A percentile compares a stretch with the other conserved stretches of the same genome.
Evolutionary conservation across 23 tunicate genomes (phyloP).

Genomic region (Styela plicata): DNA sequence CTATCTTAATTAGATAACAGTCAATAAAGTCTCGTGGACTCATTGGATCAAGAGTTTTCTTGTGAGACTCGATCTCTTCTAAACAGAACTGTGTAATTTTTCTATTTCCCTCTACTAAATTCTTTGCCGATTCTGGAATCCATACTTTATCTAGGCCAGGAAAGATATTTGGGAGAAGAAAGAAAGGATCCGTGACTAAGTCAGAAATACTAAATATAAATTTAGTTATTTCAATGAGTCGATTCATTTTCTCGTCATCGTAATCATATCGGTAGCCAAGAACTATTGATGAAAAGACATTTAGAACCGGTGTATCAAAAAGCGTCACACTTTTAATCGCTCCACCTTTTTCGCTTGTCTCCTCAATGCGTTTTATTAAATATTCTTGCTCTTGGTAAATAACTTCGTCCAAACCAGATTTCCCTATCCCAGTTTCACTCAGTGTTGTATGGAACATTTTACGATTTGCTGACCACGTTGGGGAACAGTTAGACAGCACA

Average conservation of each 20-base stretch:
- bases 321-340: not conserved
- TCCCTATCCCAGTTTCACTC: slow-evolving; percentile 16
- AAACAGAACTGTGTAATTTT: too few species aligned
- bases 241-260: not conserved
- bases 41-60: slow-evolving; percentile 8
- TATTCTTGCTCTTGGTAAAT: slow-evolving; percentile 8
- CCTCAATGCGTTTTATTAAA: slow-evolving; percentile 7
- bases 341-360: not conserved
- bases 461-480: slow-evolving; percentile 37
- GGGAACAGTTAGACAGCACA: slow-evolving; percentile 24
- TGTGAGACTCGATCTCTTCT: too few species aligned
- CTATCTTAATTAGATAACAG: slow-evolving; percentile 7
- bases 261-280: slow-evolving; percentile 8
- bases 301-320: slow-evolving; percentile 20
- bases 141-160: slow-evolving; percentile 16
- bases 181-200: too few species aligned
- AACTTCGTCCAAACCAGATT: not conserved
- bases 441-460: slow-evolving; percentile 18
- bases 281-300: not conserved
- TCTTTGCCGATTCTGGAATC: slow-evolving; percentile 12
- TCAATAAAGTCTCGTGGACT: slow-evolving; percentile 28
- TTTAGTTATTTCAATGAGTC: not conserved
- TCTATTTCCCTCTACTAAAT: too few species aligned
- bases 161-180: not conserved
- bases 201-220: not conserved